These are phyloP conservation scores for Falcunculus frontatus DNA, from an alignment of 2,113 vertebrate genomes.

Conservation along the genomic window DNA sequence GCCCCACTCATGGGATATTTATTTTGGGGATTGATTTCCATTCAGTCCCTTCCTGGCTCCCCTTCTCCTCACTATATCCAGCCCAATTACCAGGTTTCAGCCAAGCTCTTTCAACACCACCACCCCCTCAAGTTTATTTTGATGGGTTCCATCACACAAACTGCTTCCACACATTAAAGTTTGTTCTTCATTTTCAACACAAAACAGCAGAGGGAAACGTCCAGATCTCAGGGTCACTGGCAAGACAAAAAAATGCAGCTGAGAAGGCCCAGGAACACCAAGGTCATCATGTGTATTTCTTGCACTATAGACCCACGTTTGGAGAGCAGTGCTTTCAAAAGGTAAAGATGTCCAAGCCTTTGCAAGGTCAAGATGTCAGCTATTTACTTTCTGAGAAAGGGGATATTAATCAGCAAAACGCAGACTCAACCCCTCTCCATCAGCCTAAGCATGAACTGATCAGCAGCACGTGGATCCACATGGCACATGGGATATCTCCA, in stretches of 20 bases:
- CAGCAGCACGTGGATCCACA: neutral
- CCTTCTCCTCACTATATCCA: neutral
- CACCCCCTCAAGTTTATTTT: neutral
- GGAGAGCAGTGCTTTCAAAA: neutral
- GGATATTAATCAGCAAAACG: neutral
- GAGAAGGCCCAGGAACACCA: neutral
- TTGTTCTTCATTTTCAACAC: neutral
- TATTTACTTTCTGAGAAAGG: neutral
- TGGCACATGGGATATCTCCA: neutral
- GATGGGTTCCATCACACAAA: neutral
- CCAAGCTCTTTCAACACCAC: neutral
- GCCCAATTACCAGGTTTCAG: neutral
- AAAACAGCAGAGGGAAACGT: neutral
- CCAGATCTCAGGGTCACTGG: neutral
- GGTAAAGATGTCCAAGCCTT: neutral
- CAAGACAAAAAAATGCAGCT: neutral
- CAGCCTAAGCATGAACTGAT: neutral
- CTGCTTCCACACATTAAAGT: neutral
- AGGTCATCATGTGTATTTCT: neutral
- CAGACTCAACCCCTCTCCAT: neutral
- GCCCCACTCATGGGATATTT: neutral
- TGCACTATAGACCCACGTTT: accelerated
- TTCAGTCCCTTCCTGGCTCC: neutral
- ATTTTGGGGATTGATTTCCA: neutral
- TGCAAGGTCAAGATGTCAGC: neutral